Conservation (phyloP, 1,140 invertebrate species). For the Micrasema minimum region DNA sequence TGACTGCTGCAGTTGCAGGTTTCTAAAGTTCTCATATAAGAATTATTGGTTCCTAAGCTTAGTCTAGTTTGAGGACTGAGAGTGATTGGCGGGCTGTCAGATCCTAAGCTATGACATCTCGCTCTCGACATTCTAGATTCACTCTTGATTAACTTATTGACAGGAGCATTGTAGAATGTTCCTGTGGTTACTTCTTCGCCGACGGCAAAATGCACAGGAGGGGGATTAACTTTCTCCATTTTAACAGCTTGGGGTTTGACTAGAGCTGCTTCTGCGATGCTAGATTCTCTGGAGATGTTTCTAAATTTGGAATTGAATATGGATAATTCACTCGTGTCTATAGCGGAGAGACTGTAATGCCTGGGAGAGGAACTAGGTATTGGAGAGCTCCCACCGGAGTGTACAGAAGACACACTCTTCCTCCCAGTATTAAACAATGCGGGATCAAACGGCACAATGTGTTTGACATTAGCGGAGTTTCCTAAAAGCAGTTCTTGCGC, state of each 20-base stretch:
- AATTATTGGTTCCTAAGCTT: constrained; percentile 69
- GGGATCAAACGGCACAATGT: constrained; percentile 79
- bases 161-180: constrained; percentile 56
- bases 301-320: constrained; percentile 64
- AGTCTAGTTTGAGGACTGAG: constrained; percentile 71
- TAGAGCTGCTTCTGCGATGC: constrained; percentile 61
- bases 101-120: constrained; percentile 72
- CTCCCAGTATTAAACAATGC: constrained; percentile 62
- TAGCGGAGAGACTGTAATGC: constrained; percentile 72
- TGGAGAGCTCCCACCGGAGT: constrained; percentile 62
- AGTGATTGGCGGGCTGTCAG: constrained; percentile 66
- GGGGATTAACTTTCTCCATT: constrained; percentile 55
- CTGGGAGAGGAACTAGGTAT: constrained; percentile 65
- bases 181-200: constrained; percentile 71
- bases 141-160: constrained; percentile 54
- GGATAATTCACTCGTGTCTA: constrained; percentile 67
- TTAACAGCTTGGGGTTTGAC: constrained; percentile 50
- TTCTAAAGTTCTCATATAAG: constrained; percentile 57
- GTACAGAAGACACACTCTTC: constrained; percentile 59
- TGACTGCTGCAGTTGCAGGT: constrained; percentile 79
- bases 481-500: constrained; percentile 79
- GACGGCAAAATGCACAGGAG: constrained; percentile 73
- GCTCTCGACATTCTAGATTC: constrained; percentile 57
- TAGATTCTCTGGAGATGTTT: constrained; percentile 62
- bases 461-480: constrained; percentile 78